phyloP scores from a whole-genome alignment of 2,113 vertebrate species.

The Nanorana parkeri region DNA sequence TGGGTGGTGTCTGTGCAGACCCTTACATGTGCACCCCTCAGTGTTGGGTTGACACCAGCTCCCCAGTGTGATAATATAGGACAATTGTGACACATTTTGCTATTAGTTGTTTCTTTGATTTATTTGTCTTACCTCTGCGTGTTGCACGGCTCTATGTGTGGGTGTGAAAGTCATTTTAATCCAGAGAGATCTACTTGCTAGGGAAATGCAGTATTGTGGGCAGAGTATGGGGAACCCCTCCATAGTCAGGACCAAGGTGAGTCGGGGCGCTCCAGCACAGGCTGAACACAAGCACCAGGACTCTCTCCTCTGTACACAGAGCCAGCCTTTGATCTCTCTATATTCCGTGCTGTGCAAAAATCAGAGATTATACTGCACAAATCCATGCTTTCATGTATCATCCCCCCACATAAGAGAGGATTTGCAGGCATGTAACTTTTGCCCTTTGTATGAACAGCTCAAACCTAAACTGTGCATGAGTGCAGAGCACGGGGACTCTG shows the following conservation, averaged over 20 bases:
- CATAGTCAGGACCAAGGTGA: conserved; percentile 10
- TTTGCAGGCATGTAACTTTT: conserved; percentile 17
- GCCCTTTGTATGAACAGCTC: not conserved
- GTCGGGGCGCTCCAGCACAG: conserved; percentile 10
- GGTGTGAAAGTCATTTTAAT: no score
- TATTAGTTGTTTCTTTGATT: no score
- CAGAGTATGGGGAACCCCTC: no score
- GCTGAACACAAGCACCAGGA: conserved; percentile 1
- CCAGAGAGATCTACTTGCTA: no score
- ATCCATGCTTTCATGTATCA: conserved; percentile 45
- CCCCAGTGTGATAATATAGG: no score
- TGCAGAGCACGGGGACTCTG: not conserved
- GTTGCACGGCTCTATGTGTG: no score
- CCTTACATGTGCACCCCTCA: no score
- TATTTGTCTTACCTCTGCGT: no score
- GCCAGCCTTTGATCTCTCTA: conserved; percentile 40
- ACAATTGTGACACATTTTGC: no score
- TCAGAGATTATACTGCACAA: conserved; percentile 35
- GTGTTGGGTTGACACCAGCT: no score
- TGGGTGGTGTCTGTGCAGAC: no score
- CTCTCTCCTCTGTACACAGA: conserved; percentile 11
- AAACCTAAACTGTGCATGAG: not conserved
- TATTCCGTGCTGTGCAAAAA: conserved; percentile 26
- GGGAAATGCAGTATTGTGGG: no score
- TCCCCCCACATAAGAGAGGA: conserved; percentile 40